Percentiles rank a stretch among this genome's conserved stretches.
Evolutionary conservation across 2,888 invertebrate species (phyloP).

Genomic region (Drosophila emarginata): DNA sequence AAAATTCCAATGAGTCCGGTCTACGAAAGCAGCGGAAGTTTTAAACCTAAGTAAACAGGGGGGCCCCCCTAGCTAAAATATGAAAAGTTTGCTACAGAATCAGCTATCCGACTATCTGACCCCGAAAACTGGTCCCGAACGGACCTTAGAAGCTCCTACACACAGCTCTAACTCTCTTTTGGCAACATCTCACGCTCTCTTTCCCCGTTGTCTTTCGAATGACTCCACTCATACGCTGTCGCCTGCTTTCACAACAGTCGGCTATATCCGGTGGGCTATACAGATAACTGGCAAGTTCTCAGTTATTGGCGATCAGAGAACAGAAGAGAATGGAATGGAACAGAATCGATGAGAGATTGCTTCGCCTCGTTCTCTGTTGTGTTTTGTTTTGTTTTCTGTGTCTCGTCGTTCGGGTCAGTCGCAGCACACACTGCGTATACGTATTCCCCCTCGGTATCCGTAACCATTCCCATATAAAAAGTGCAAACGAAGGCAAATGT

Average conservation of each 20-base stretch:
- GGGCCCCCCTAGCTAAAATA: not conserved
- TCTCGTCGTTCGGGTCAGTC: constrained; percentile 20
- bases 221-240: not conserved
- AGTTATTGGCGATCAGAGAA: not conserved
- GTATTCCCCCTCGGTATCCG: constrained; percentile 19
- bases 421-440: constrained; percentile 40
- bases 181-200: not conserved
- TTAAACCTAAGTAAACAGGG: not conserved
- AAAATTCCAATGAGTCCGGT: too few relatives aligned
- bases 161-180: not conserved
- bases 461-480: constrained; percentile 54
- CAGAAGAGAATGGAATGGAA: constrained; percentile 3
- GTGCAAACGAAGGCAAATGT: constrained; percentile 53
- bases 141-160: not conserved
- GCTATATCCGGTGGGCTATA: constrained; percentile 27
- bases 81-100: not conserved
- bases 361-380: constrained; percentile 13
- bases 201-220: not conserved
- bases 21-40: not conserved
- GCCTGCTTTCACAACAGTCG: constrained; percentile 7
- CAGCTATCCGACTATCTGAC: not conserved
- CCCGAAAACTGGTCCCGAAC: constrained; percentile 4
- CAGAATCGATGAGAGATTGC: constrained; percentile 9
- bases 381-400: constrained; percentile 20
- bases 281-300: constrained; percentile 31